phyloP scores from a whole-genome alignment of 2,797 vertebrate species.

The Borostomias antarcticus region DNA sequence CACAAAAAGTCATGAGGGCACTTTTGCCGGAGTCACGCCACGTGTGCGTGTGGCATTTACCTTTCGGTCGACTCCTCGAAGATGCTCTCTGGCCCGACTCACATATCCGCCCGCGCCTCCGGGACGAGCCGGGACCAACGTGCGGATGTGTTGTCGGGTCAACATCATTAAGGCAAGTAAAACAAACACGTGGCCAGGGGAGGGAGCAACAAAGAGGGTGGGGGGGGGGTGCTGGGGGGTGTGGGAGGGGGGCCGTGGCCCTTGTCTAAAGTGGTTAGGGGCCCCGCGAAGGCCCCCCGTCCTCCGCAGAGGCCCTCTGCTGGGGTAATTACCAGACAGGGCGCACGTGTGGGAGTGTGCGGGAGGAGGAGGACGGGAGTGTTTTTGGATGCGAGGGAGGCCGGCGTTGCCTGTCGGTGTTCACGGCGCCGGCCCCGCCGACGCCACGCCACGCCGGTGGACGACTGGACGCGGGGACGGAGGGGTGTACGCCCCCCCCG shows the following conservation, averaged over 20 bases:
- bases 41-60: background rate
- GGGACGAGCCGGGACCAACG: slow-evolving; percentile 34
- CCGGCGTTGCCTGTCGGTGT: slow-evolving; percentile 37
- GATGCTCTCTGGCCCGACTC: slow-evolving; percentile 14
- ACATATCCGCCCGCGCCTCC: slow-evolving; percentile 17
- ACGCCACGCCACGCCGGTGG: slow-evolving; percentile 23
- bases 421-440: slow-evolving; percentile 27
- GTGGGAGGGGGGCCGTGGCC: slow-evolving; percentile 51
- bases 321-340: slow-evolving; percentile 65
- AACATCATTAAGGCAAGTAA: slow-evolving; percentile 68
- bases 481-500: slow-evolving; percentile 1
- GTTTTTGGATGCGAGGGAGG: slow-evolving; percentile 39
- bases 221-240: slow-evolving; percentile 56
- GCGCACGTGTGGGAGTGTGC: slow-evolving; percentile 49
- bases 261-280: slow-evolving; percentile 72
- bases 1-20: background rate
- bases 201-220: slow-evolving; percentile 62
- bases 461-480: slow-evolving; percentile 32
- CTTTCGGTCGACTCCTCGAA: slow-evolving; percentile 8
- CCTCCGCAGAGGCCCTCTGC: slow-evolving; percentile 64
- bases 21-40: too few species aligned
- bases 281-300: slow-evolving; percentile 63
- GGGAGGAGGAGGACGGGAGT: slow-evolving; percentile 24
- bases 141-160: slow-evolving; percentile 48
- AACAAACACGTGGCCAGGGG: slow-evolving; percentile 67